phyloP scores from a whole-genome alignment of 1,140 invertebrate genomes.

The Zaprionus africanus region DNA sequence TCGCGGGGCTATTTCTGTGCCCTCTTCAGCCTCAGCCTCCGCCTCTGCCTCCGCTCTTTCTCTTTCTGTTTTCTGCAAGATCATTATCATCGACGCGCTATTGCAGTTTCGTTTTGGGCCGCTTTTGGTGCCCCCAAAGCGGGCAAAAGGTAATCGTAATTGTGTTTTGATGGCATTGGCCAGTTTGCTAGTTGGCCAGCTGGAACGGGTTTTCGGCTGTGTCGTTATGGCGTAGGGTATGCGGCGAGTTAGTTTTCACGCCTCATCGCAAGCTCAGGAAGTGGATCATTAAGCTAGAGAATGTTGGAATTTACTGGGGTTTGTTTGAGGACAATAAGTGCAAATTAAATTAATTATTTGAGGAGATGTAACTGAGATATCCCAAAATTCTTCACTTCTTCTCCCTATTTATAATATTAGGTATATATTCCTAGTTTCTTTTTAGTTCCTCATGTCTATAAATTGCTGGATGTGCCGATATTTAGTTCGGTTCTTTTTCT shows the following conservation, averaged over 20 bases:
- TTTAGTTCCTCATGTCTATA: too few relatives aligned
- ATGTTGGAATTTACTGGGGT: background rate
- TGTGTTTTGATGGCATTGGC: slow-evolving; percentile 74
- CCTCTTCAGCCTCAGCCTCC: background rate
- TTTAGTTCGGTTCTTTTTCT: too few relatives aligned
- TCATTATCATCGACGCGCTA: slow-evolving; percentile 67
- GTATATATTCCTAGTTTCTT: too few relatives aligned
- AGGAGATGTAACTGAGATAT: background rate
- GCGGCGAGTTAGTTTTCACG: slow-evolving; percentile 19
- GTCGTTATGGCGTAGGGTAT: slow-evolving; percentile 45
- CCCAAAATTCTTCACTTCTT: background rate
- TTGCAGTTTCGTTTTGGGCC: slow-evolving; percentile 70
- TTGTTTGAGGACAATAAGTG: background rate
- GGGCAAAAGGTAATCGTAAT: slow-evolving; percentile 51
- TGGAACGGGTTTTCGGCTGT: slow-evolving; percentile 63
- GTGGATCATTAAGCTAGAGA: background rate
- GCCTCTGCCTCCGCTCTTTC: background rate
- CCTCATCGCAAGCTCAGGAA: slow-evolving; percentile 6
- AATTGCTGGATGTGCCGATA: too few relatives aligned
- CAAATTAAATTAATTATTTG: background rate
- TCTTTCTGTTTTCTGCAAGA: slow-evolving; percentile 46
- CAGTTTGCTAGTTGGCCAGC: slow-evolving; percentile 42
- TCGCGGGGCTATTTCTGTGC: slow-evolving; percentile 24
- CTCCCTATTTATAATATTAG: background rate
- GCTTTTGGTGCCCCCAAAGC: slow-evolving; percentile 41